Conservation (phyloP, 1,140 invertebrate species). For the Drosophila santomea region DNA sequence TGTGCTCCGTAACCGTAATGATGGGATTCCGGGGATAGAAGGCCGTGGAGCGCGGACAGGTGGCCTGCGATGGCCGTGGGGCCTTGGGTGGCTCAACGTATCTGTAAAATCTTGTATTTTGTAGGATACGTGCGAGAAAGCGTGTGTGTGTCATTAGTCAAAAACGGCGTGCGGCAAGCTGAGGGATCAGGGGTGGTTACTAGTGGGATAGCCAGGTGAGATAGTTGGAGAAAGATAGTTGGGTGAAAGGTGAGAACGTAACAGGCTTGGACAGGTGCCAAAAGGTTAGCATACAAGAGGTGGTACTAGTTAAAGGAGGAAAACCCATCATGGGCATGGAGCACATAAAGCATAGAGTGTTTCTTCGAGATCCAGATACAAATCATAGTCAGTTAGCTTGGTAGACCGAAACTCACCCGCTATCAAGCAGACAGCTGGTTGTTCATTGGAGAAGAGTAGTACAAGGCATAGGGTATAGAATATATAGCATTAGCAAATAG, state of each 20-base stretch:
- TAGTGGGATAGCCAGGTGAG: neutral
- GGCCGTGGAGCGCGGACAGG: slow-evolving; percentile 68
- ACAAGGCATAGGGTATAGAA: slow-evolving; percentile 34
- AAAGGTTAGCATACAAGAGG: slow-evolving; percentile 25
- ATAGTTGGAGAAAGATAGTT: neutral
- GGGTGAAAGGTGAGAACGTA: slow-evolving; percentile 5
- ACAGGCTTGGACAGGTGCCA: slow-evolving; percentile 42
- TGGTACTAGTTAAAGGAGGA: neutral
- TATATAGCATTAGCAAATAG: slow-evolving; percentile 37
- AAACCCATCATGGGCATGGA: neutral
- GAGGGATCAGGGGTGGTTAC: neutral
- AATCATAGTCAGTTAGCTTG: slow-evolving; percentile 20
- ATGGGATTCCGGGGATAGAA: slow-evolving; percentile 92
- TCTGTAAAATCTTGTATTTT: slow-evolving; percentile 84
- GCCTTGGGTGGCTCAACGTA: slow-evolving; percentile 82
- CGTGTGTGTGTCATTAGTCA: slow-evolving; percentile 69
- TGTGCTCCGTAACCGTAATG: slow-evolving; percentile 98
- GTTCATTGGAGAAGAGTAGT: slow-evolving; percentile 56
- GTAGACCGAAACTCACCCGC: slow-evolving; percentile 81
- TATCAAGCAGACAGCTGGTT: slow-evolving; percentile 85
- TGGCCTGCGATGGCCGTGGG: slow-evolving; percentile 63
- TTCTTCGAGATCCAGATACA: slow-evolving; percentile 23
- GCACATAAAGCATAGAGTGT: slow-evolving; percentile 13
- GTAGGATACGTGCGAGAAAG: slow-evolving; percentile 62
- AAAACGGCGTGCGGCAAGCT: slow-evolving; percentile 60